Evolutionary conservation across 2,888 invertebrate species (phyloP).

Genomic region (Erebia ligea): DNA sequence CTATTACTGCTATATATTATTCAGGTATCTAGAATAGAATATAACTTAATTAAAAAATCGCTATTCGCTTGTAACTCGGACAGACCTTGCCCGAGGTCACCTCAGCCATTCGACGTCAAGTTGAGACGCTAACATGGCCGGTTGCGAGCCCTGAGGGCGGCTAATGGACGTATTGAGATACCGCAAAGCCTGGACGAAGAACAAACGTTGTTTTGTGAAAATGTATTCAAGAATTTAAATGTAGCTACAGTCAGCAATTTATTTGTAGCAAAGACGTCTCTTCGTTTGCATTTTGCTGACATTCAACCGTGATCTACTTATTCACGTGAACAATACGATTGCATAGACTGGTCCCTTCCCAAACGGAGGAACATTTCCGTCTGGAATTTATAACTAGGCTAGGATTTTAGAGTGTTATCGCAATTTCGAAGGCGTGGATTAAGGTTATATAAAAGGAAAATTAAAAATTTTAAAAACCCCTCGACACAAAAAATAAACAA

Average conservation of each 20-base stretch:
- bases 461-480: too few species aligned
- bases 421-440: too few species aligned
- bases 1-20: too few species aligned
- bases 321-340: not conserved
- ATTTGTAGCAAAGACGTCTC: conserved; percentile 8
- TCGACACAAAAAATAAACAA: too few species aligned
- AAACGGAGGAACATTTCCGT: too few species aligned
- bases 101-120: conserved; percentile 44
- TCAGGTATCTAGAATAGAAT: too few species aligned
- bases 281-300: conserved; percentile 10
- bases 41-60: conserved; percentile 23
- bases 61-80: conserved; percentile 32
- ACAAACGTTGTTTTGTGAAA: conserved; percentile 26
- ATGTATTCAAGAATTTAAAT: conserved; percentile 24
- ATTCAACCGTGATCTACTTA: not conserved
- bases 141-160: conserved; percentile 44
- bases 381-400: too few species aligned
- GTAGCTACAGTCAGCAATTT: conserved; percentile 11
- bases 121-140: conserved; percentile 46
- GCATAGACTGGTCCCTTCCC: not conserved
- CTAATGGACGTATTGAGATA: conserved; percentile 41
- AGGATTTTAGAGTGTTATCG: too few species aligned
- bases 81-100: conserved; percentile 41
- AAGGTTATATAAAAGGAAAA: too few species aligned
- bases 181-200: conserved; percentile 30